Conservation (phyloP, 2,113 vertebrate genomes). For the Elanus axillaris region DNA sequence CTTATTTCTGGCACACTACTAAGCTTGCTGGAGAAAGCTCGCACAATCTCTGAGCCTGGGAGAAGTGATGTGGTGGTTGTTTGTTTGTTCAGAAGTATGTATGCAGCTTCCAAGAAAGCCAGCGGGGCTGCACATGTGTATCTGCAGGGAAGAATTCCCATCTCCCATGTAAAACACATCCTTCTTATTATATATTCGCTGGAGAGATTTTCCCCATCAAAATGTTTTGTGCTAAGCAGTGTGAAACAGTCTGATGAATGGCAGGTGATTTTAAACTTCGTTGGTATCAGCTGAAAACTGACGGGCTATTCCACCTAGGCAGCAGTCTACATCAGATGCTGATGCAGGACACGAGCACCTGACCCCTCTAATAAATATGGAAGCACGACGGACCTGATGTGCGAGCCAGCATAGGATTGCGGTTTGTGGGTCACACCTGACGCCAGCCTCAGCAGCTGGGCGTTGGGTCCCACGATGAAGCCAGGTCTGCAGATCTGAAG, state of each 20-base stretch:
- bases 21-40: neutral
- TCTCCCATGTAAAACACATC: neutral
- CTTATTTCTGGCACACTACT: neutral
- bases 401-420: neutral
- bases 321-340: neutral
- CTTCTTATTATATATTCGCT: neutral
- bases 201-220: neutral
- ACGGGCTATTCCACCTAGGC: neutral
- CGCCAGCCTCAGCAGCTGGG: accelerated
- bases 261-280: neutral
- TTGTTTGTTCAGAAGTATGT: neutral
- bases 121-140: neutral
- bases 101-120: conserved; percentile 13
- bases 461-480: accelerated
- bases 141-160: neutral
- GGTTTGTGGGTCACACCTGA: neutral
- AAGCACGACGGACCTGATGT: accelerated
- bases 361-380: neutral
- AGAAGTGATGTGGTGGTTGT: neutral
- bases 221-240: neutral
- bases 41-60: neutral
- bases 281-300: neutral
- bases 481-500: neutral
- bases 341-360: neutral
- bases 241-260: neutral